Conservation (phyloP, 1,140 invertebrate species). For the Brachionus asplanchnoidis region DNA sequence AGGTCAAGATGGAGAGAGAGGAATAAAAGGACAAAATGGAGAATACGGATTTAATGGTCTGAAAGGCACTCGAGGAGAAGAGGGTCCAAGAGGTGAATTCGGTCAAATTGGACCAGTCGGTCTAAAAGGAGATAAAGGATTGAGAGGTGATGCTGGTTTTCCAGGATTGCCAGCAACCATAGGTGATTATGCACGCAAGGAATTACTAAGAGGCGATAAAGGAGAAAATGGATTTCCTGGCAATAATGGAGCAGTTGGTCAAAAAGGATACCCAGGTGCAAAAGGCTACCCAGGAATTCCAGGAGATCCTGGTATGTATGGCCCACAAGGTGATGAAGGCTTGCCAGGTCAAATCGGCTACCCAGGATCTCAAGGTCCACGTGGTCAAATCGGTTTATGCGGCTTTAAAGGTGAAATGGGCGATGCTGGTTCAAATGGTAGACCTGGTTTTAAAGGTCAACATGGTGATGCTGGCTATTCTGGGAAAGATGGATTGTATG, state of each 20-base stretch:
- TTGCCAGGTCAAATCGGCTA: neutral
- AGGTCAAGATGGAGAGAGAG: slow-evolving; percentile 47
- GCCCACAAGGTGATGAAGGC: slow-evolving; percentile 8
- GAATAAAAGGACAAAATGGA: neutral
- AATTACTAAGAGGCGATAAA: no score
- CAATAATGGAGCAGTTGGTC: neutral
- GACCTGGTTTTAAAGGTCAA: slow-evolving; percentile 62
- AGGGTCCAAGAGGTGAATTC: neutral
- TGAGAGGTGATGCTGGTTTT: slow-evolving; percentile 30
- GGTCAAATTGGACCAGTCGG: neutral
- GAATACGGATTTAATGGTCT: slow-evolving; percentile 54
- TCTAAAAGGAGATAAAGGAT: neutral
- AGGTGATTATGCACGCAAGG: no score
- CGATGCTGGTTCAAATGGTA: neutral
- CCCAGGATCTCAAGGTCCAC: neutral
- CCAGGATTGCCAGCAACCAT: no score
- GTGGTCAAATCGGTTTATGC: slow-evolving; percentile 53
- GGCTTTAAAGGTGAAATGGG: slow-evolving; percentile 46
- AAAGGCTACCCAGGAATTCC: slow-evolving; percentile 62
- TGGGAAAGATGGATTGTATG: neutral
- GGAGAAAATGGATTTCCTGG: neutral
- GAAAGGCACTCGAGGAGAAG: slow-evolving; percentile 59
- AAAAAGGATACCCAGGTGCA: neutral
- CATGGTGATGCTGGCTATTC: slow-evolving; percentile 47
- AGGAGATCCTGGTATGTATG: neutral